phyloP scores from a whole-genome alignment of 2,888 invertebrate genomes.

The Hetaerina titia region DNA sequence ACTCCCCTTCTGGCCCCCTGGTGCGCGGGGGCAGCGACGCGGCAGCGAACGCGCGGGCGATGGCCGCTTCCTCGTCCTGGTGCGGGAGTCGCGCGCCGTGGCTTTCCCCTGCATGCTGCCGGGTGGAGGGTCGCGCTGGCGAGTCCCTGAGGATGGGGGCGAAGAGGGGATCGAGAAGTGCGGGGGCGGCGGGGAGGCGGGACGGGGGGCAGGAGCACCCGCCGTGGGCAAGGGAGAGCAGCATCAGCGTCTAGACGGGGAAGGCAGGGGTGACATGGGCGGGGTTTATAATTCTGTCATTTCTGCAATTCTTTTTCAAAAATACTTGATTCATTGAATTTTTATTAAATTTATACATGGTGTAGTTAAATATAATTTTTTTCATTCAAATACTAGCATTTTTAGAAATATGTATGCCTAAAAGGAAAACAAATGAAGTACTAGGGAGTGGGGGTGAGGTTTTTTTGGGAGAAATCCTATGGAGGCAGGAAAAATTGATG shows the following conservation, averaged over 20 bases:
- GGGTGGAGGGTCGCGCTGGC: not conserved
- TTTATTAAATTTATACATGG: too few species aligned
- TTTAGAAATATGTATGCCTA: too few species aligned
- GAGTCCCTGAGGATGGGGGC: constrained; percentile 24
- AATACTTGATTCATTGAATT: too few species aligned
- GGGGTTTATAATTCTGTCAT: not conserved
- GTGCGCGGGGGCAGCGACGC: not conserved
- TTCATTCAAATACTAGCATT: too few species aligned
- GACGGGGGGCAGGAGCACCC: not conserved
- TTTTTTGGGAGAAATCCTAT: too few species aligned
- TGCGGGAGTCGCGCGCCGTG: not conserved
- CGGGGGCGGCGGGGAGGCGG: not conserved
- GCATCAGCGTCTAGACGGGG: not conserved
- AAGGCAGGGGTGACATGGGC: not conserved
- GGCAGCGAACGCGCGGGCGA: not conserved
- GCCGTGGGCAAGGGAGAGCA: too few species aligned
- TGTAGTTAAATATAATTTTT: too few species aligned
- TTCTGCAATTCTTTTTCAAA: too few species aligned
- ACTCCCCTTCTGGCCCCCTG: not conserved
- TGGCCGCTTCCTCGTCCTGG: not conserved
- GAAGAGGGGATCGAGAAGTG: not conserved
- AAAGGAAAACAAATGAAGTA: too few species aligned
- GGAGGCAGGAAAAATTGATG: too few species aligned
- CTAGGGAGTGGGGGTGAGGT: too few species aligned
- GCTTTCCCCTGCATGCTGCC: not conserved